These are phyloP conservation scores for Helleia helle DNA, from an alignment of 2,888 invertebrate genomes.

Conservation along the genomic window DNA sequence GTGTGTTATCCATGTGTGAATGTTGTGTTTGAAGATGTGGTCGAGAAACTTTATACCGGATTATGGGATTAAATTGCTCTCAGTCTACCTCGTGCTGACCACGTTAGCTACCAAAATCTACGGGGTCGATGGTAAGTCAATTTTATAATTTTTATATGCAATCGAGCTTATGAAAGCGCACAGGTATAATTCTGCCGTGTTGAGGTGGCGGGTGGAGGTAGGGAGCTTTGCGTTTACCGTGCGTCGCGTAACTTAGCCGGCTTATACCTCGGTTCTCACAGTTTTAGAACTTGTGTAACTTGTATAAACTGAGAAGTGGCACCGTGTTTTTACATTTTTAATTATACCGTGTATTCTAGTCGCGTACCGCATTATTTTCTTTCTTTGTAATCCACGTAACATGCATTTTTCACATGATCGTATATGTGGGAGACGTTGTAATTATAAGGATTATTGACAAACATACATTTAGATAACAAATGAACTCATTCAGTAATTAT, in stretches of 20 bases:
- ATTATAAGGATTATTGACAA: conserved; percentile 1
- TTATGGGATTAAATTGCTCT: conserved; percentile 78
- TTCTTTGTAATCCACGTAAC: conserved; percentile 6
- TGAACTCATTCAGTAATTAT: not conserved
- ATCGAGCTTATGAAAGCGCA: conserved; percentile 67
- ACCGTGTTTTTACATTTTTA: conserved; percentile 65
- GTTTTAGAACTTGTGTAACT: conserved; percentile 63
- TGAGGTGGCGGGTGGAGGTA: conserved; percentile 33
- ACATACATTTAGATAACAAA: not conserved
- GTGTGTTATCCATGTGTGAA: conserved; percentile 74
- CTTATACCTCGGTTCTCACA: conserved; percentile 63
- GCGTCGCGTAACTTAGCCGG: conserved; percentile 40
- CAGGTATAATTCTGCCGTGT: conserved; percentile 40
- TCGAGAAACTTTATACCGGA: conserved; percentile 79
- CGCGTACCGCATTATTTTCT: conserved; percentile 25
- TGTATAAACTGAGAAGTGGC: conserved; percentile 69
- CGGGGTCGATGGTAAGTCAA: conserved; percentile 73
- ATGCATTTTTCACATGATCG: conserved; percentile 7
- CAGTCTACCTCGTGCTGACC: conserved; percentile 56
- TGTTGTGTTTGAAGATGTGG: conserved; percentile 78
- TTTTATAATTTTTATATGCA: conserved; percentile 37
- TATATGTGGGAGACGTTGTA: not conserved
- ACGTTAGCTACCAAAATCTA: conserved; percentile 61
- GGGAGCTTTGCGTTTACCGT: conserved; percentile 39
- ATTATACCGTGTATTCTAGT: conserved; percentile 46